Conservation (phyloP, 2,888 invertebrate genomes). For the Parnassius apollo region DNA sequence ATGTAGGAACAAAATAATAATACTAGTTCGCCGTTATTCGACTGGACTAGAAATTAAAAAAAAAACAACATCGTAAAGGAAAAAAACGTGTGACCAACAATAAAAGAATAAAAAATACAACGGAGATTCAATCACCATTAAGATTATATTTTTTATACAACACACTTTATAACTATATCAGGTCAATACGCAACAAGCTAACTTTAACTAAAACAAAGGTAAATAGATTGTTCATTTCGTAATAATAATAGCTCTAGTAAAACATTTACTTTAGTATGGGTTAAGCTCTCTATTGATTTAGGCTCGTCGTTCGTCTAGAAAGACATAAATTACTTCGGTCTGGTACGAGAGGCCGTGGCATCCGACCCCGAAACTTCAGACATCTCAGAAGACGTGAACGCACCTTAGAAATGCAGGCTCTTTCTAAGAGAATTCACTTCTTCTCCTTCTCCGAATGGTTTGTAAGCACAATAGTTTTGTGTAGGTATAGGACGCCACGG, state of each 20-base stretch:
- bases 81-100: slow-evolving; percentile 50
- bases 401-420: slow-evolving; percentile 19
- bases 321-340: slow-evolving; percentile 57
- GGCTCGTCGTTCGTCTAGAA: slow-evolving; percentile 69
- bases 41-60: slow-evolving; percentile 71
- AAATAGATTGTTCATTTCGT: slow-evolving; percentile 59
- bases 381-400: not conserved
- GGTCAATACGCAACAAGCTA: slow-evolving; percentile 72
- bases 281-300: slow-evolving; percentile 78
- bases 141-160: slow-evolving; percentile 34
- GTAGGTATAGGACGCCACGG: slow-evolving; percentile 27
- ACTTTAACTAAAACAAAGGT: slow-evolving; percentile 74
- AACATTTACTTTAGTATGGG: slow-evolving; percentile 71
- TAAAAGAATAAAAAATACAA: slow-evolving; percentile 31
- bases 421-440: not conserved
- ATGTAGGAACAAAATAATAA: slow-evolving; percentile 67
- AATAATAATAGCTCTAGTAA: slow-evolving; percentile 64
- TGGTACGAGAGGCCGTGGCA: slow-evolving; percentile 6
- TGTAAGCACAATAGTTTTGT: slow-evolving; percentile 28
- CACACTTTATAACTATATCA: slow-evolving; percentile 60
- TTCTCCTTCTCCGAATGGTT: not conserved
- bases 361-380: not conserved
- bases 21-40: slow-evolving; percentile 39
- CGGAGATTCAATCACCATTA: slow-evolving; percentile 32
- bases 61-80: slow-evolving; percentile 38